Base-by-base conservation (phyloP, 1,140 invertebrate genomes). In the Drosophila saltans region DNA sequence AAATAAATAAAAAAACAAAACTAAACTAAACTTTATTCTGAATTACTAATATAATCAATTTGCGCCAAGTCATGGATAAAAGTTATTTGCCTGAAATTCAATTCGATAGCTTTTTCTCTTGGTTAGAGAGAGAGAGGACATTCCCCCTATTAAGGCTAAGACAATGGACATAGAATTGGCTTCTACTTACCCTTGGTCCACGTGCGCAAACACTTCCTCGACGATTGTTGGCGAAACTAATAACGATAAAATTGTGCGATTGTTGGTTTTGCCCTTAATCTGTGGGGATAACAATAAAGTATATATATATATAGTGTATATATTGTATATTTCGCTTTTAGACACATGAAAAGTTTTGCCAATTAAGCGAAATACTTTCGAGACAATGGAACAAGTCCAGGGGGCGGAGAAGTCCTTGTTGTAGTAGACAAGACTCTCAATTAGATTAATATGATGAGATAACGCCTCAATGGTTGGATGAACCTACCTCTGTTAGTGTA, bases 401-500 rank as follows among this genome's bases (percentile, higher is more conserved):
- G 45, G 3, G 3, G 45, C 33, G 3, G 6, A 36, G 33, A 5
- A 36, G 21, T 8, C 8, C 45, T 9, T 52, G 16, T 16, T 16
- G 16, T 16, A 26, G 45, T 52, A 52, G 45, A 59, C 30, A 59
- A 39, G 33, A 70, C 84, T 83, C 77, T 88, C 83, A 83, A 88
- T 88, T 88, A 82, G 84, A 84, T 88, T 88, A 83, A 88, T 89
- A 80, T 72, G 77, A 62, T 61, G 65, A 63, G 83, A 86, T 88
- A 85, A 28, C 41, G 48, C 56, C 58, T 26, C 11, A 26, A 28
- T 21, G 0, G 8, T 7, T 1, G 3, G 9, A 11, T 2, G 28
- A 10, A 78, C 80, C 28, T 58, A 94, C 94, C 93, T 96, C 95
- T 80, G 95, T 95, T 5, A 97, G 94, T 41, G 94, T 93, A 78